These are phyloP conservation scores for Parauchenoglanis ngamensis DNA, from an alignment of 2,797 vertebrate genomes.

Conservation along the genomic window DNA sequence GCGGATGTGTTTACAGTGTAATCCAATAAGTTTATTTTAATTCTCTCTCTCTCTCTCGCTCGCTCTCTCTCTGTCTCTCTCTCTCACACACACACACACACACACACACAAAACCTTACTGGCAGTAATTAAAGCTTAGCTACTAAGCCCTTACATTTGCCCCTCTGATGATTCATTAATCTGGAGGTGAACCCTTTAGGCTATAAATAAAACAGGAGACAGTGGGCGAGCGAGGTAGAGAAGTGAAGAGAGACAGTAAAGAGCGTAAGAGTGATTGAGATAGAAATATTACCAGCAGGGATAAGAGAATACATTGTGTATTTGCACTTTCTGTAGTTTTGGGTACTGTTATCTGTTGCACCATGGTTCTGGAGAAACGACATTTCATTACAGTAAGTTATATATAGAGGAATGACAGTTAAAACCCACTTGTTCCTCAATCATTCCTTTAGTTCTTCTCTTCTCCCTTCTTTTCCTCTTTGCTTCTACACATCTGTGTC, in stretches of 20 bases:
- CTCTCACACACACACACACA: conserved; percentile 28
- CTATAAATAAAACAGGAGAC: conserved; percentile 36
- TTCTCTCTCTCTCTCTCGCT: background rate
- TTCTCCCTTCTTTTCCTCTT: too few relatives aligned
- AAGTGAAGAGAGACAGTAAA: background rate
- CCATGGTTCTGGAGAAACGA: too few relatives aligned
- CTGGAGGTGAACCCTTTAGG: conserved; percentile 30
- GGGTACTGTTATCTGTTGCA: too few relatives aligned
- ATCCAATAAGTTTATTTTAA: background rate
- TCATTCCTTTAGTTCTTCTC: background rate
- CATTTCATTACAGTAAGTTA: too few relatives aligned
- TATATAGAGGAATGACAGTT: too few relatives aligned
- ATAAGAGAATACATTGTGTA: background rate
- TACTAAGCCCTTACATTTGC: conserved; percentile 28
- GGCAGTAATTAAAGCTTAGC: conserved; percentile 33
- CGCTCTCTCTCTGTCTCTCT: conserved; percentile 3
- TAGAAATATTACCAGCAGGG: background rate
- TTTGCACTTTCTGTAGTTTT: too few relatives aligned
- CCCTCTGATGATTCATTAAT: conserved; percentile 38
- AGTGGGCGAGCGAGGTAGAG: background rate
- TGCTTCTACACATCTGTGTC: conserved; percentile 3
- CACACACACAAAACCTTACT: background rate
- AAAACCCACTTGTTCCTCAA: background rate
- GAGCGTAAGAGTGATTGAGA: conserved; percentile 1
- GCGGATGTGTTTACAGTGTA: conserved; percentile 11